Base-by-base conservation (phyloP, 1,140 invertebrate genomes). In the Delia radicum region DNA sequence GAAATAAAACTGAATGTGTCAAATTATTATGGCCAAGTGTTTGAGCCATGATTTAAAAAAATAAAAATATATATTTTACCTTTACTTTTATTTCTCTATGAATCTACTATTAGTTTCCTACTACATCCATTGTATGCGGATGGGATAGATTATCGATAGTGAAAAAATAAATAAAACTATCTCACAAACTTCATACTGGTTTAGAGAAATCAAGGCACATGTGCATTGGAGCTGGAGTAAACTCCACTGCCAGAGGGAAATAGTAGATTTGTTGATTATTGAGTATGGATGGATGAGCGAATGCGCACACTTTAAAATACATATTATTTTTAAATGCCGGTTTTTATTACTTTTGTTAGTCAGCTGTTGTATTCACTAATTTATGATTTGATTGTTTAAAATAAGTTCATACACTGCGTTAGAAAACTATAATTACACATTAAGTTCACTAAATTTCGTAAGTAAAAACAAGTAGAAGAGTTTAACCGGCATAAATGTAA, bases 1-100 rank as follows among this genome's bases (percentile, higher is more conserved):
- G n/a, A 69, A 69, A 33, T 33, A 33, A 69, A 69, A 69, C 65
- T 69, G 65, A 69, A 69, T 69, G 65, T 33, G n/a, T 69, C n/a
- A n/a, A n/a, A n/a, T n/a, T n/a, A n/a, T n/a, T n/a, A n/a, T 33
- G 31, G 65, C 48, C 48, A 21, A 8, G 18, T 33, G 65, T 69
- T 69, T 37, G 15, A 69, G 65, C n/a, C 65, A 69, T 69, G 29
- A 18, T 33, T 55, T 55, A n/a, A n/a, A 33, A 33, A 6, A 8
- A 55, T n/a, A 24, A 55, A 55, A n/a, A n/a, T n/a, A n/a, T 55
- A 21, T 5, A 24, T 10, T 55, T 55, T 2, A 10, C 24, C n/a
- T 21, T 55, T 0, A 37, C 24, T n/a, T 55, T 33, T 55, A 55
- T 55, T 55, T n/a, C n/a, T 55, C 48, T 18, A 4, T 55, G 18